Conservation (phyloP, 2,797 vertebrate genomes). For the Anguilla anguilla region DNA sequence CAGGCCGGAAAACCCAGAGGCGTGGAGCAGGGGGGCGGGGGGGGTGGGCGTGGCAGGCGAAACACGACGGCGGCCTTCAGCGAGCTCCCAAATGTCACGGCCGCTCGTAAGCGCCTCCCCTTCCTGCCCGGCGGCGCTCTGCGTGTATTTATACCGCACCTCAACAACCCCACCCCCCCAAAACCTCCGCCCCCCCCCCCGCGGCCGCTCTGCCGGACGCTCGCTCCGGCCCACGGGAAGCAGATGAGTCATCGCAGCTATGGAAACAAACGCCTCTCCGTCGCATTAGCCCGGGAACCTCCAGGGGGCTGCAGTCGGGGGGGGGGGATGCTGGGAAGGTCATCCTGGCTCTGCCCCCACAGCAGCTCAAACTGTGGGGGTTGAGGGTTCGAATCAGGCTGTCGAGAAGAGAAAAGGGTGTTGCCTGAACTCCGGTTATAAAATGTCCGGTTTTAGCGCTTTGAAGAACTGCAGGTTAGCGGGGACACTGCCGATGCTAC, state of each 20-base stretch:
- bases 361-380: neutral
- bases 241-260: neutral
- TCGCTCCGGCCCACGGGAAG: neutral
- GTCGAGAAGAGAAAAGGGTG: neutral
- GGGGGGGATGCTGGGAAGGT: neutral
- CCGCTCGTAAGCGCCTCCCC: neutral
- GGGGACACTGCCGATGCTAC: no score
- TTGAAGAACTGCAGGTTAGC: neutral
- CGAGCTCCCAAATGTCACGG: neutral
- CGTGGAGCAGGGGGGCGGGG: neutral
- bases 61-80: constrained; percentile 11
- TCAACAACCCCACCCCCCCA: no score
- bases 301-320: neutral
- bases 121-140: neutral
- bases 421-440: neutral
- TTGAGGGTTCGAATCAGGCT: neutral
- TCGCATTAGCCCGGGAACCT: neutral
- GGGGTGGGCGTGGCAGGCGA: neutral
- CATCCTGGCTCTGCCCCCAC: no score
- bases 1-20: neutral
- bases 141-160: neutral
- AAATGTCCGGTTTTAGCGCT: neutral
- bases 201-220: neutral
- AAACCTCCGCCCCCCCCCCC: neutral
- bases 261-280: neutral